Evolutionary conservation across 2,888 invertebrate genomes (phyloP).

Genomic region (Andrena dorsata): DNA sequence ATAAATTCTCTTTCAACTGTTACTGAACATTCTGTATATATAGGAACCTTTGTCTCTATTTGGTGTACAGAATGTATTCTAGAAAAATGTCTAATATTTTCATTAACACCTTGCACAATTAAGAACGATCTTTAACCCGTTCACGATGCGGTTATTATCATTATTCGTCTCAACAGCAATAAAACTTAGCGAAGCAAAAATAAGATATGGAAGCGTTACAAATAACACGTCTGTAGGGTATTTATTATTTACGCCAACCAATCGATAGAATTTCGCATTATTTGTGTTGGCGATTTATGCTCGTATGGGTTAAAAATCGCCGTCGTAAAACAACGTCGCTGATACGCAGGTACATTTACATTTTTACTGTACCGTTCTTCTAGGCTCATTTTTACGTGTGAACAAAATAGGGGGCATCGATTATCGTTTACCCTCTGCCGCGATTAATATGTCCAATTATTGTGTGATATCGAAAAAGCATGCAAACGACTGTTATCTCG

Average conservation of each 20-base stretch:
- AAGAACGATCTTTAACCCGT: no score
- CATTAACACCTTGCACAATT: no score
- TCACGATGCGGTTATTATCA: no score
- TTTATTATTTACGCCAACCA: constrained; percentile 30
- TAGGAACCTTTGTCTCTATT: no score
- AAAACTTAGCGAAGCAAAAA: background rate
- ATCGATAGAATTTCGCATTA: constrained; percentile 34
- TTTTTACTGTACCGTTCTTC: constrained; percentile 21
- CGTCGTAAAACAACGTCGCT: constrained; percentile 5
- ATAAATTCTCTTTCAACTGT: no score
- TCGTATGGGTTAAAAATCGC: constrained; percentile 20
- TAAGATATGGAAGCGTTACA: background rate
- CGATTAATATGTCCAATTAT: constrained; percentile 19
- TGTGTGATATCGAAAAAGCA: constrained; percentile 12
- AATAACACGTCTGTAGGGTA: constrained; percentile 8
- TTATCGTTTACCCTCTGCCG: constrained; percentile 8
- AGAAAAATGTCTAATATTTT: no score
- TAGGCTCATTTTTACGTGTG: background rate
- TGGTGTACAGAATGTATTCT: no score
- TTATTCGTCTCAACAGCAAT: background rate
- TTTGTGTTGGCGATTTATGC: constrained; percentile 19
- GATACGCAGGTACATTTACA: constrained; percentile 22
- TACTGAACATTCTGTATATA: no score
- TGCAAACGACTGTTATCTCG: background rate
- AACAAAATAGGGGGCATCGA: background rate